These are phyloP conservation scores for Chaetura pelagica DNA, from an alignment of 2,113 vertebrate genomes.

Conservation along the genomic window DNA sequence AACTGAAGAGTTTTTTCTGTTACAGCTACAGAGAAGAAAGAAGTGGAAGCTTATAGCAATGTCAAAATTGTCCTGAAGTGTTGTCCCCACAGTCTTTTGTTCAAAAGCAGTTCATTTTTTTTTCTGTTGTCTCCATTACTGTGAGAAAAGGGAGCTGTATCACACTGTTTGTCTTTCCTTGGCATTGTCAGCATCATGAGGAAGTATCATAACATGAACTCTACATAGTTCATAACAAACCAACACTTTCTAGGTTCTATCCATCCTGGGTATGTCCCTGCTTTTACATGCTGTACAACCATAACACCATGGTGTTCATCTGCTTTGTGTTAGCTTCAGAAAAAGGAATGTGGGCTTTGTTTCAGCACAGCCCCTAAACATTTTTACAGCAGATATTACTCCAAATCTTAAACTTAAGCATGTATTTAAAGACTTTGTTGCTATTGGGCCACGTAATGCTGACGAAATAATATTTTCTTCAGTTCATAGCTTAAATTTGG, in stretches of 20 bases:
- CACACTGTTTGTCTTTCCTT: constrained; percentile 84
- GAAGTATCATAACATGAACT: constrained; percentile 55
- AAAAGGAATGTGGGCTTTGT: background rate
- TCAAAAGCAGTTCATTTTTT: constrained; percentile 77
- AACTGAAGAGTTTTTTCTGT: constrained; percentile 75
- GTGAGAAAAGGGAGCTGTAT: constrained; percentile 78
- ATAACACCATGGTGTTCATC: constrained; percentile 6
- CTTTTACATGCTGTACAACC: constrained; percentile 51
- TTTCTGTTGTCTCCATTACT: constrained; percentile 83
- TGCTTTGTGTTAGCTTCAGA: background rate
- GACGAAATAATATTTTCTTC: background rate
- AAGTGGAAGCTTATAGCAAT: constrained; percentile 80
- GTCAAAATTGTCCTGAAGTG: constrained; percentile 78
- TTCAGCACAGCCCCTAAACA: background rate
- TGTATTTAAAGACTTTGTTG: background rate
- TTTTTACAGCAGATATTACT: background rate
- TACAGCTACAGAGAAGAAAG: constrained; percentile 80
- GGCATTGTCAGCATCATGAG: constrained; percentile 79
- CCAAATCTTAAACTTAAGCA: background rate
- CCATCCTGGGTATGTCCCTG: constrained; percentile 50
- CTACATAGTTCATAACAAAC: constrained; percentile 38
- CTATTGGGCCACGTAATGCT: background rate
- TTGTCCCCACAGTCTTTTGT: constrained; percentile 82
- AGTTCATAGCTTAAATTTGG: background rate
- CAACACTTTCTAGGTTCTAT: constrained; percentile 24